These are phyloP conservation scores for Arrhopalites spinosus DNA, from an alignment of 2,888 invertebrate genomes.

Conservation along the genomic window DNA sequence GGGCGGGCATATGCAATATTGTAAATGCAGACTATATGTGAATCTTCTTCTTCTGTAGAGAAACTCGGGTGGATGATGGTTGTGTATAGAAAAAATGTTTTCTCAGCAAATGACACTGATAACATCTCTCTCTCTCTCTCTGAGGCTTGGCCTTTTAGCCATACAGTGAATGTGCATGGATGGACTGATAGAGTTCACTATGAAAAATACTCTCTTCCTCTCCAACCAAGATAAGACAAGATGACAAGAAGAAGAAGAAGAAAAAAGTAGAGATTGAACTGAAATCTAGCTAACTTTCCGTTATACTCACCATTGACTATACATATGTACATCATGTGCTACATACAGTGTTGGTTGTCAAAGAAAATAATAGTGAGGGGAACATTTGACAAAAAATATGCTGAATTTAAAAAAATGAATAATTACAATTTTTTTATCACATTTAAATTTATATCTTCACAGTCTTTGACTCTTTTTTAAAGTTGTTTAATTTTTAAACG, in stretches of 20 bases:
- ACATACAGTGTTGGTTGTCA: too few species aligned
- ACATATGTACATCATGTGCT: neutral
- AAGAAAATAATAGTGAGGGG: too few species aligned
- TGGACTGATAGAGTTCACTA: conserved; percentile 4
- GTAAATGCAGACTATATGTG: neutral
- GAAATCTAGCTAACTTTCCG: conserved; percentile 7
- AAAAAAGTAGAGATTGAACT: neutral
- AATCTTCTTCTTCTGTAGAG: neutral
- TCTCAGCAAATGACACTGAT: conserved; percentile 26
- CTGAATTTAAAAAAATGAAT: too few species aligned
- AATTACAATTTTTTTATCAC: too few species aligned
- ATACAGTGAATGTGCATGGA: neutral
- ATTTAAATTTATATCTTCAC: too few species aligned
- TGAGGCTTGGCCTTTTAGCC: conserved; percentile 31
- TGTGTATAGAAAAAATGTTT: conserved; percentile 11
- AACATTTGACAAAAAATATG: too few species aligned
- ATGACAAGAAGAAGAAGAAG: neutral
- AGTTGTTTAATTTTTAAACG: too few species aligned
- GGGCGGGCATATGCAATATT: neutral
- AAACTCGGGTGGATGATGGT: too few species aligned
- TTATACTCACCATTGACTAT: neutral
- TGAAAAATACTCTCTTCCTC: neutral
- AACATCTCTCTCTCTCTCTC: conserved; percentile 6
- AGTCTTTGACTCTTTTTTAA: too few species aligned
- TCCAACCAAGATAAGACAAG: neutral